Conservation (phyloP, 2,797 vertebrate genomes). For the Melanotaenia pygmaea region DNA sequence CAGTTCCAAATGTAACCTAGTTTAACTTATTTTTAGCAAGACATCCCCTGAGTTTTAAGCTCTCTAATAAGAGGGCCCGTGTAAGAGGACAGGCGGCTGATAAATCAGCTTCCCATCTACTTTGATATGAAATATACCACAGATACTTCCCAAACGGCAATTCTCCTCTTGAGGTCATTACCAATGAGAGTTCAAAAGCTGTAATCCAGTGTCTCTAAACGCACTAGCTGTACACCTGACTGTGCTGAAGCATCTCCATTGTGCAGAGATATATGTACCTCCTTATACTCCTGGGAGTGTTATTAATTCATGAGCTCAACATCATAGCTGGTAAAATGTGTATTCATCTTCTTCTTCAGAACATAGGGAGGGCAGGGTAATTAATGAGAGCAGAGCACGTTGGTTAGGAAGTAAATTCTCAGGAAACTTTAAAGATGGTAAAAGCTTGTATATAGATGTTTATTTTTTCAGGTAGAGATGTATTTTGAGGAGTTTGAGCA, state of each 20-base stretch:
- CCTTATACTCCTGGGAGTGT: slow-evolving; percentile 24
- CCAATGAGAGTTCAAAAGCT: slow-evolving; percentile 49
- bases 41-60: slow-evolving; percentile 67
- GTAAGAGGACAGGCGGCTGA: slow-evolving; percentile 64
- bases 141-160: slow-evolving; percentile 41
- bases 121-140: slow-evolving; percentile 60
- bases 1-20: slow-evolving; percentile 69
- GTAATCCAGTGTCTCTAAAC: slow-evolving; percentile 53
- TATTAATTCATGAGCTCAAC: slow-evolving; percentile 64
- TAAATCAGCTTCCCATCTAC: slow-evolving; percentile 64
- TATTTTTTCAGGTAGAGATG: slow-evolving; percentile 16
- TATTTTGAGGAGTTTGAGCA: slow-evolving; percentile 8
- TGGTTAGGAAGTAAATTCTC: slow-evolving; percentile 13
- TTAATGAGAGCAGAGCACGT: slow-evolving; percentile 30
- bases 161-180: slow-evolving; percentile 58
- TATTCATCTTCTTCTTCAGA: slow-evolving; percentile 25
- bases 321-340: slow-evolving; percentile 34
- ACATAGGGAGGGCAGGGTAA: slow-evolving; percentile 24
- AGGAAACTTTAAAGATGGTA: background rate
- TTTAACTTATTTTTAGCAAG: slow-evolving; percentile 75
- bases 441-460: slow-evolving; percentile 14
- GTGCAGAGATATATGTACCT: slow-evolving; percentile 46
- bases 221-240: slow-evolving; percentile 46
- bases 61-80: slow-evolving; percentile 61
- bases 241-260: slow-evolving; percentile 26